phyloP scores from a whole-genome alignment of 1,140 invertebrate species.

The Drosophila varians region DNA sequence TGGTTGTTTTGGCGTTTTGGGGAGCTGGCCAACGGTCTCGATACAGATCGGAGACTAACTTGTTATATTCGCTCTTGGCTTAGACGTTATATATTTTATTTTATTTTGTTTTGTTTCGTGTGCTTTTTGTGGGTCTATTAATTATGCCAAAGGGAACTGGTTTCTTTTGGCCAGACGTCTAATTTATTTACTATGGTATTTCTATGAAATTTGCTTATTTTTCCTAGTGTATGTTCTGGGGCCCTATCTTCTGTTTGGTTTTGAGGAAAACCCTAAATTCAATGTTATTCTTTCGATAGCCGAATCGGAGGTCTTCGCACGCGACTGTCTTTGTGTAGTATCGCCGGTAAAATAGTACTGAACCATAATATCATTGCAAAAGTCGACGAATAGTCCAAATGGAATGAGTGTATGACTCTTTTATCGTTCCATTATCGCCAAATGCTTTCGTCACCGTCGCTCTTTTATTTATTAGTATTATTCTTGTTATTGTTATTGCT shows the following conservation, averaged over 20 bases:
- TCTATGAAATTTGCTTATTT: neutral
- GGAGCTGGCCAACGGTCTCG: constrained; percentile 19
- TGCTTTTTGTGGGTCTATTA: constrained; percentile 28
- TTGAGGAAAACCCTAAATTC: neutral
- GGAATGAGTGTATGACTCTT: constrained; percentile 51
- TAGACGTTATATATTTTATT: constrained; percentile 18
- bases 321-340: constrained; percentile 27
- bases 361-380: constrained; percentile 25
- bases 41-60: constrained; percentile 41
- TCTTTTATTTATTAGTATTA: constrained; percentile 49
- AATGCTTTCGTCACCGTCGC: constrained; percentile 72
- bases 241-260: constrained; percentile 20
- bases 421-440: constrained; percentile 77
- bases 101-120: neutral
- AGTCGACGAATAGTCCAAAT: constrained; percentile 33
- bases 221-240: neutral
- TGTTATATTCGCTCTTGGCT: constrained; percentile 20
- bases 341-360: constrained; percentile 22
- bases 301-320: constrained; percentile 10
- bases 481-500: constrained; percentile 29
- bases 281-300: constrained; percentile 10
- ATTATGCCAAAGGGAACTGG: constrained; percentile 37
- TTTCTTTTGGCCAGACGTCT: constrained; percentile 1
- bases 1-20: neutral
- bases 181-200: neutral